phyloP scores from a whole-genome alignment of 2,797 vertebrate species.

The Bryconaethiops microstoma region DNA sequence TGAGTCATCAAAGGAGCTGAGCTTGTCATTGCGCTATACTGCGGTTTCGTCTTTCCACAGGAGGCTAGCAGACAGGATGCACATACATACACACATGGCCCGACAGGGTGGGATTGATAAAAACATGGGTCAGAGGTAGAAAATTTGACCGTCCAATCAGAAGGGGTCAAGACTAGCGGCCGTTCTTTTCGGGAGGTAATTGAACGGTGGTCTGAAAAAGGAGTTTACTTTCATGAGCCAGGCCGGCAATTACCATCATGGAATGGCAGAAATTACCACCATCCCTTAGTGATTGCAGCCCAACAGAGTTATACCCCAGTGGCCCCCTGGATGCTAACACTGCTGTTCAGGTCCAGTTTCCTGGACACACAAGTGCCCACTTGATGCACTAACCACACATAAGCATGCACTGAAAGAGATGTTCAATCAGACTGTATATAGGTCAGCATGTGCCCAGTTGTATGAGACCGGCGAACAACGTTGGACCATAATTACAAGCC shows the following conservation, averaged over 20 bases:
- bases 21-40: slow-evolving; percentile 7
- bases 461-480: slow-evolving; percentile 60
- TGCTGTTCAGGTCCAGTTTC: slow-evolving; percentile 34
- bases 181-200: slow-evolving; percentile 40
- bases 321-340: slow-evolving; percentile 34
- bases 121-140: slow-evolving; percentile 37
- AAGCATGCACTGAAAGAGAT: slow-evolving; percentile 6
- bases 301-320: slow-evolving; percentile 60
- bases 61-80: background rate
- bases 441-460: slow-evolving; percentile 63
- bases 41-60: slow-evolving; percentile 23
- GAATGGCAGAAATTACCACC: slow-evolving; percentile 67
- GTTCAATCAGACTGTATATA: slow-evolving; percentile 64
- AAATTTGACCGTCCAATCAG: slow-evolving; percentile 46
- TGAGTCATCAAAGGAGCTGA: slow-evolving; percentile 36
- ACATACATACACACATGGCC: background rate
- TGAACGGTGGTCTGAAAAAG: slow-evolving; percentile 49
- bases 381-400: slow-evolving; percentile 41
- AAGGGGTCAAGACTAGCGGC: slow-evolving; percentile 4
- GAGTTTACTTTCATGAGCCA: slow-evolving; percentile 60
- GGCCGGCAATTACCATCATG: slow-evolving; percentile 74
- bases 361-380: slow-evolving; percentile 1
- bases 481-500: slow-evolving; percentile 56
- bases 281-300: slow-evolving; percentile 72
- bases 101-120: slow-evolving; percentile 29